Conservation (phyloP, 2,113 vertebrate genomes). For the Lipophrys pholis region DNA sequence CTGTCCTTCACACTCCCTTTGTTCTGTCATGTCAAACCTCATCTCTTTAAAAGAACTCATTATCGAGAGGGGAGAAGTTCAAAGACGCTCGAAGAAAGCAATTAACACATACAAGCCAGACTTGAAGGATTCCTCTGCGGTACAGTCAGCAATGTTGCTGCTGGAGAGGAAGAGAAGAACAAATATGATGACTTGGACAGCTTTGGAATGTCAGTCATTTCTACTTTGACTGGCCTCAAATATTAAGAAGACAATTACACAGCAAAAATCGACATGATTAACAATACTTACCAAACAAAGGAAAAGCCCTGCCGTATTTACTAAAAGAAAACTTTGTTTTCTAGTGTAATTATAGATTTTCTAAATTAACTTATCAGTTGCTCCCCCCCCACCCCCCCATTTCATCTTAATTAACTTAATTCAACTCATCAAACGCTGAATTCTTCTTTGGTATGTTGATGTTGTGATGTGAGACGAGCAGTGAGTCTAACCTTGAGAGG, state of each 20-base stretch:
- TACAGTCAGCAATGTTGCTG: slow-evolving; percentile 40
- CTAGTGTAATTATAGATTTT: not conserved
- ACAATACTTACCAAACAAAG: not conserved
- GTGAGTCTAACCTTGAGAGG: no score
- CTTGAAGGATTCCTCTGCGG: slow-evolving; percentile 51
- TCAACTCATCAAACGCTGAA: no score
- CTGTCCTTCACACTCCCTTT: slow-evolving; percentile 63
- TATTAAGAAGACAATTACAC: not conserved
- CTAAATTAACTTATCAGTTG: not conserved
- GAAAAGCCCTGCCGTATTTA: not conserved
- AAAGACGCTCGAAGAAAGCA: slow-evolving; percentile 72
- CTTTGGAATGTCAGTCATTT: slow-evolving; percentile 16
- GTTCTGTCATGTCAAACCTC: slow-evolving; percentile 71
- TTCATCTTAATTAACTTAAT: no score
- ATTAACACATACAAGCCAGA: slow-evolving; percentile 69
- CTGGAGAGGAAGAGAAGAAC: slow-evolving; percentile 21
- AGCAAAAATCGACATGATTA: not conserved
- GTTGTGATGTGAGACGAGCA: no score
- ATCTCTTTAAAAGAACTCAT: slow-evolving; percentile 71
- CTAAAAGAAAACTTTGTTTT: not conserved
- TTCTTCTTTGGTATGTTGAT: no score
- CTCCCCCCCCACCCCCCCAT: no score
- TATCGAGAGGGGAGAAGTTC: slow-evolving; percentile 68
- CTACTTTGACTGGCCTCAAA: not conserved
- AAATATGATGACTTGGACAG: slow-evolving; percentile 36